phyloP scores from a whole-genome alignment of 2,113 vertebrate species.

The Castor canadensis region DNA sequence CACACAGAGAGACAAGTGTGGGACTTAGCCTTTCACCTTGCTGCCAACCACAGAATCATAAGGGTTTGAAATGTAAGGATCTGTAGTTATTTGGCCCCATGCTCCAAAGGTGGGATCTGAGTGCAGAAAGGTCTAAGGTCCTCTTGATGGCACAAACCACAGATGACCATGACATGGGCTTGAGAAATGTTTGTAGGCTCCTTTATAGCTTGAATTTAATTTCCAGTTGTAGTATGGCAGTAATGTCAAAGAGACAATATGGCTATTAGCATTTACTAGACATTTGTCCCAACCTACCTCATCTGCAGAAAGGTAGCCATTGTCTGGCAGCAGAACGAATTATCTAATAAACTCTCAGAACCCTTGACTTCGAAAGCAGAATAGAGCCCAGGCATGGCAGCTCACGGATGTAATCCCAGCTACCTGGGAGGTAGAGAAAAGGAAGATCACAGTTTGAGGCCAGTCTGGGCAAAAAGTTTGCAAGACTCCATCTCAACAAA shows the following conservation, averaged over 20 bases:
- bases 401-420: too few species aligned
- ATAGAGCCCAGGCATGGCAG: background rate
- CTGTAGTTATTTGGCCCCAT: background rate
- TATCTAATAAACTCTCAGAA: background rate
- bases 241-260: background rate
- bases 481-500: too few species aligned
- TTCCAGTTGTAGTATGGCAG: background rate
- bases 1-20: background rate
- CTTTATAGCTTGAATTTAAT: background rate
- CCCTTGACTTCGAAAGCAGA: background rate
- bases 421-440: too few species aligned
- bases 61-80: background rate
- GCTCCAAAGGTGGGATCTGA: background rate
- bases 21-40: background rate
- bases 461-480: too few species aligned
- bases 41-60: background rate
- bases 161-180: fast-evolving
- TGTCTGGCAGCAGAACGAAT: background rate
- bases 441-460: too few species aligned
- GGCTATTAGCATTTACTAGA: background rate
- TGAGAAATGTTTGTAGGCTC: background rate
- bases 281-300: background rate
- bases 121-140: background rate
- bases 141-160: too few species aligned
- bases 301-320: background rate